Base-by-base conservation (phyloP, 2,888 invertebrate genomes). In the Fragum sueziense region DNA sequence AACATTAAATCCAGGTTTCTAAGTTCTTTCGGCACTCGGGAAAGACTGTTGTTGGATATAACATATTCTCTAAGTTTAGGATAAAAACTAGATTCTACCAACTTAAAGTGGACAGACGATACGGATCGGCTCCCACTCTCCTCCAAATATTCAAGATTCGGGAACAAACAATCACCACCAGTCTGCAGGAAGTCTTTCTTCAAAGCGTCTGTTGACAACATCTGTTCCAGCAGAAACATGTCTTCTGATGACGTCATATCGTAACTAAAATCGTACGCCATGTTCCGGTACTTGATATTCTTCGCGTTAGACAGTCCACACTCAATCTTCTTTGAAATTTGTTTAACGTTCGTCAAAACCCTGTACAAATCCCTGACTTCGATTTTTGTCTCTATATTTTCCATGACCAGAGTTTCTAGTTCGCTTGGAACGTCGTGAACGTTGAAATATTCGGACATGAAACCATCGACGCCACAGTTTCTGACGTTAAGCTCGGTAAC, bases 141-240 rank as follows among this genome's bases (percentile, higher is more conserved):
- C 27, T 84, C 83, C 6, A 84, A 31, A 61, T 80, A 84, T n/a
- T 70, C 47, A 34, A 84, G 67, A 67, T 80, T 68, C 17, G 77
- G 73, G 51, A 76, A 84, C 17, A 34, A 33, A 57, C 83, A 84
- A n/a, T 22, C 17, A 1, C 47, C 61, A 9, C 61, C 59, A 9
- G 70, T 37, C n/a, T 47, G 3, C 25, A 84, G 27, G 6, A 74
- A 54, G 67, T 69, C 37, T 11, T 72, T n/a, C 20, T 76, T 71
- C 3, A 73, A 31, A 29, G 51, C 65, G 34, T 74, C 68, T 0
- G 74, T 59, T n/a, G 34, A 51, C 27, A 84, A 31, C 17, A 77
- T 62, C 22, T 79, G 62, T 25, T 62, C 70, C 61, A 82, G 61
- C 33, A 78, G n/a, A n/a, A 76, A 14, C 20, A 70, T 31, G 25